Evolutionary conservation across 2,888 invertebrate species (phyloP).

Genomic region (Hypomecis punctinalis): DNA sequence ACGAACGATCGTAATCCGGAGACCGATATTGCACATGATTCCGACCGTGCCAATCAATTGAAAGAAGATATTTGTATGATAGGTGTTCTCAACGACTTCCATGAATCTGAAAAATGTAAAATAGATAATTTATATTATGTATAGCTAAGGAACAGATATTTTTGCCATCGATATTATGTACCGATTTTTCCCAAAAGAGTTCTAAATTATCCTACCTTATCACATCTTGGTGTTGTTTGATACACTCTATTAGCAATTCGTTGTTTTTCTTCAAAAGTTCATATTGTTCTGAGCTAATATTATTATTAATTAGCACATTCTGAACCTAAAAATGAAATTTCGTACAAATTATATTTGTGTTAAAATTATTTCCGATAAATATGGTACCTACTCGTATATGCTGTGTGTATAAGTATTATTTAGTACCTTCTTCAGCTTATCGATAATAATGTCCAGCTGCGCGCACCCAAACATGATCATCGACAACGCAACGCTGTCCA

Average conservation of each 20-base stretch:
- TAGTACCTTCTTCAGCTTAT: conserved; percentile 65
- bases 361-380: too few species aligned
- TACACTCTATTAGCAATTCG: conserved; percentile 60
- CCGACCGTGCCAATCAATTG: conserved; percentile 81
- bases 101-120: conserved; percentile 66
- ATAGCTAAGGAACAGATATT: too few species aligned
- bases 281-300: conserved; percentile 40
- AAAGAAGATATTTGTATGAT: conserved; percentile 80
- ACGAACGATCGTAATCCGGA: conserved; percentile 72
- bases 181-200: too few species aligned
- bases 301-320: conserved; percentile 46
- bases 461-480: conserved; percentile 77
- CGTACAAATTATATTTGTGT: not conserved
- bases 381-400: not conserved
- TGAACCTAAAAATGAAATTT: conserved; percentile 54
- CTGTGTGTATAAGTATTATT: not conserved
- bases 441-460: conserved; percentile 71
- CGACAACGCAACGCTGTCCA: conserved; percentile 70
- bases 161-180: too few species aligned
- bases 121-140: not conserved
- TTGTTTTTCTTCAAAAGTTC: conserved; percentile 54
- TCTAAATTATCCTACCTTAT: conserved; percentile 53
- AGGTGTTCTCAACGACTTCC: conserved; percentile 74
- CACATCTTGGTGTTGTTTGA: conserved; percentile 71
- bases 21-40: conserved; percentile 76